Evolutionary conservation across 2,888 invertebrate genomes (phyloP).

Genomic region (Lasioglossum vierecki): DNA sequence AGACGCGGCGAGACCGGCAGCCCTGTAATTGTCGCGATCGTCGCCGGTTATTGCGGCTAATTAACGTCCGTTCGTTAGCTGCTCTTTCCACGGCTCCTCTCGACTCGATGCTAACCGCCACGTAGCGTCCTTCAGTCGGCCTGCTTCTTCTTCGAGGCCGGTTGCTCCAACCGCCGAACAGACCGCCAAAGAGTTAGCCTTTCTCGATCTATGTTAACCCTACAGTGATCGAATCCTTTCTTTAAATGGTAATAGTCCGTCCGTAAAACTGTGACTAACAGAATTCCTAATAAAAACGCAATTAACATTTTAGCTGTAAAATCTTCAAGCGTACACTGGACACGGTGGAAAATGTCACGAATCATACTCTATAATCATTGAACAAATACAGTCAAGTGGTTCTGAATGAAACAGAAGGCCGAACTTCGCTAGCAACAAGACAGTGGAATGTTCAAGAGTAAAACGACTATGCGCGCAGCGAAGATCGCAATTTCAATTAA

Average conservation of each 20-base stretch:
- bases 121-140: slow-evolving; percentile 18
- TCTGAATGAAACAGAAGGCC: not conserved
- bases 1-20: slow-evolving; percentile 17
- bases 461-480: not conserved
- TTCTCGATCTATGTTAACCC: not conserved
- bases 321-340: not conserved
- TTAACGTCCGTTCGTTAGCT: slow-evolving; percentile 65
- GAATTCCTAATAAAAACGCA: not conserved
- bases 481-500: not conserved
- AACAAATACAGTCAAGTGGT: not conserved
- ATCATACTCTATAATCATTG: not conserved
- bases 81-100: slow-evolving; percentile 39
- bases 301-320: not conserved
- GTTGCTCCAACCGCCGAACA: not conserved
- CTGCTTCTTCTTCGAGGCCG: slow-evolving; percentile 24
- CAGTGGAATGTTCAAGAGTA: not conserved
- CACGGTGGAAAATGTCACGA: not conserved
- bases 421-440: not conserved
- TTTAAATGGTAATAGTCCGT: not conserved
- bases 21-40: slow-evolving; percentile 66
- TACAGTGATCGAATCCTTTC: not conserved
- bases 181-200: not conserved
- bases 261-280: not conserved
- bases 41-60: slow-evolving; percentile 66
- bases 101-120: slow-evolving; percentile 15